Base-by-base conservation (phyloP, 2,888 invertebrate species). In the Amphipoea oculea region DNA sequence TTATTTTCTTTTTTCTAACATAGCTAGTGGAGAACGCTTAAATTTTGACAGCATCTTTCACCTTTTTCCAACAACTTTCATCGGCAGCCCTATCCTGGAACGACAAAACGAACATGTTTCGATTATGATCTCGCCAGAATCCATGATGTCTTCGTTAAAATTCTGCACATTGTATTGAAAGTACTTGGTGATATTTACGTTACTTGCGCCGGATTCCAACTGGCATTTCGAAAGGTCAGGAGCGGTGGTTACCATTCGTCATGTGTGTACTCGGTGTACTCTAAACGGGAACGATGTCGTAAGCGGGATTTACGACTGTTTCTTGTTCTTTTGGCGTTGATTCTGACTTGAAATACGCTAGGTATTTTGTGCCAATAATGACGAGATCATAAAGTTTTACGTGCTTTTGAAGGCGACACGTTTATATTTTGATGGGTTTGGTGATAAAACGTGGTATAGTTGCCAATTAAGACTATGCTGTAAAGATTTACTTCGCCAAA, bases 141-240 rank as follows among this genome's bases (percentile, higher is more conserved):
- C 67, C 60, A 6, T 79, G 83, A 91, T 86, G 89, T 90, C 89
- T 92, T 91, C 89, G 88, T 91, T 91, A 90, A 92, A 89, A 91
- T 91, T 84, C 90, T 82, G 74, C 62, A 60, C 80, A 79, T 86
- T 79, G 79, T 79, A 84, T 82, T 77, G 77, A 84, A 85, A 82
- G 84, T 78, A 51, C 77, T 80, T 70, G 82, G 40, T 78, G 84
- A 81, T 86, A 76, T 85, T 84, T 83, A 83, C 70, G 81, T 76
- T 82, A 51, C 83, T 76, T 79, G 68, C 74, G 71, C 74, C 76
- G 70, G 79, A 86, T 81, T 81, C 67, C 70, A 76, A 57, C 81
- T 89, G 91, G 86, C 88, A 91, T 91, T 89, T 90, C 70, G 62
- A 81, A 89, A 91, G 89, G 91, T 90, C 82, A 84, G 72, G 29